Conservation (phyloP, 2,888 invertebrate genomes). For the Nebria salina region DNA sequence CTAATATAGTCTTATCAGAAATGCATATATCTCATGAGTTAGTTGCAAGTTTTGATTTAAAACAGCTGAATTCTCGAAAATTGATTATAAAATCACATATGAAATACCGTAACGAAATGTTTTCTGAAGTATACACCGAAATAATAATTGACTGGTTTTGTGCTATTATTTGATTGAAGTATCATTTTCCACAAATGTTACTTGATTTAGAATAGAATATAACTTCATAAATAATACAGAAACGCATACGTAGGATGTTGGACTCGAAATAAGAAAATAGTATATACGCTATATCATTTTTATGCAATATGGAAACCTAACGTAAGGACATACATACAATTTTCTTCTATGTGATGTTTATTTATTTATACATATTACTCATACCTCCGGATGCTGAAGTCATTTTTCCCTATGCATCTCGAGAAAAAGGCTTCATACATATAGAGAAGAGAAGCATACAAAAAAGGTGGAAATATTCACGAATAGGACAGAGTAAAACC, state of each 20-base stretch:
- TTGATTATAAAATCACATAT: too few relatives aligned
- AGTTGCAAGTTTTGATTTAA: too few relatives aligned
- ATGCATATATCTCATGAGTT: too few relatives aligned
- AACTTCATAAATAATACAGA: neutral
- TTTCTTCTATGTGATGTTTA: conserved; percentile 24
- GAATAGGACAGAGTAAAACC: neutral
- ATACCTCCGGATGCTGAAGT: conserved; percentile 21
- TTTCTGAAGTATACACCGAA: too few relatives aligned
- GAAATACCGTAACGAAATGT: too few relatives aligned
- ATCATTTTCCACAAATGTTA: neutral
- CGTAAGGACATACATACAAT: conserved; percentile 26
- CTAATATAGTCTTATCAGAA: too few relatives aligned
- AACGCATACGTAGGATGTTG: neutral
- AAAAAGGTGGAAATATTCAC: neutral
- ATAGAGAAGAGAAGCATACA: neutral
- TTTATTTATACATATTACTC: conserved; percentile 44
- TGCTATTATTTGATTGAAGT: neutral
- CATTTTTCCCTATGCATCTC: neutral
- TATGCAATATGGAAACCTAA: conserved; percentile 25
- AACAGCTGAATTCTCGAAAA: too few relatives aligned
- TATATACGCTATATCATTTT: conserved; percentile 22
- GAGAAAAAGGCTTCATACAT: neutral
- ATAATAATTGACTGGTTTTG: too few relatives aligned
- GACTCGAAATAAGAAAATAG: neutral
- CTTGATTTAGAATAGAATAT: neutral